Base-by-base conservation (phyloP, 2,113 vertebrate species). In the Gambusia affinis region DNA sequence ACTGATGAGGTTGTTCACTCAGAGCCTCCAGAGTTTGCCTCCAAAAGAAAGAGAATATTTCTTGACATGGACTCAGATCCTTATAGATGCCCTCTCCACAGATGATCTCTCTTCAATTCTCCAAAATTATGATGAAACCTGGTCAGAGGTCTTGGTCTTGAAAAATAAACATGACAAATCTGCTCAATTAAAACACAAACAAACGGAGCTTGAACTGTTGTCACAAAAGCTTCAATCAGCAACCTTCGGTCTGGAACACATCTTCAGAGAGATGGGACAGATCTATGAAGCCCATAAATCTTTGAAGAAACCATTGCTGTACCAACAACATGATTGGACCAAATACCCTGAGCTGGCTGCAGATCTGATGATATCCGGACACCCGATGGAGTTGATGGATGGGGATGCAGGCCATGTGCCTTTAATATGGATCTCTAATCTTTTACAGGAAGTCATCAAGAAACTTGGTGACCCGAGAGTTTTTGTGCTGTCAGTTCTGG, bases 331-430 rank as follows among this genome's bases (percentile, higher is more conserved):
- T 64, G 31, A 70, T 28, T 70, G 68, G 68, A 54, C 24, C 28
- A 70, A 70, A 70, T 72, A 72, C 39, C 94, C 94, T 0, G 77
- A 90, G 8, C 86, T 95, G 60, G 94, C 91, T 57, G 95, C 93
- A 44, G 88, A 94, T 0, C 79, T 96, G 57, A 93, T 97, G 92
- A 78, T 94, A 69, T 92, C 75, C 4, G 95, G 95, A 3, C 85
- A 94, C 19, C 92, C 95, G 0, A 37, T 95, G 33, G 96, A 96
- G 81, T 86, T 96, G 67, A 95, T 97, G 94, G 95, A 96, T 51
- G 96, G 95, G 0, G 95, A 96, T 69, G 91, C 93, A 61, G 93
- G 92, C 11, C 94, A 96, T 4, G 79, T 96, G 7, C 92, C 96
- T 14, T 27, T 96, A 2, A 89, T 1, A 3, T 96, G 95, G 95